Conservation (phyloP, 2,113 vertebrate genomes). For the Larimichthys polyactis region DNA sequence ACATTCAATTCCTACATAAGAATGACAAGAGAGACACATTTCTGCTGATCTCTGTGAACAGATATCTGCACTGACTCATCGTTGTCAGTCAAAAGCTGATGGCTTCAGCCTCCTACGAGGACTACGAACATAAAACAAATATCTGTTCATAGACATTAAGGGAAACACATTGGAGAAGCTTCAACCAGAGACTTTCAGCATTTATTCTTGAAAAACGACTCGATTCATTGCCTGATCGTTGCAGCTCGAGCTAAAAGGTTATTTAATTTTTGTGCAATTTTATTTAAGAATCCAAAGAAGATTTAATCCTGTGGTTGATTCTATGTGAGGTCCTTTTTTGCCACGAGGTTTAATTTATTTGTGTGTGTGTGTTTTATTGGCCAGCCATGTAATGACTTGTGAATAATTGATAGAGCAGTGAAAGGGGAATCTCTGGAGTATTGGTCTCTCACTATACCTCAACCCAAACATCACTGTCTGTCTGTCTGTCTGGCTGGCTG, state of each 20-base stretch:
- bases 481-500: conserved; percentile 35
- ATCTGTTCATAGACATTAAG: neutral
- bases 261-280: neutral
- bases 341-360: neutral
- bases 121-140: too few relatives aligned
- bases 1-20: too few relatives aligned
- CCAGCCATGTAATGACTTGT: conserved; percentile 43
- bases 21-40: too few relatives aligned
- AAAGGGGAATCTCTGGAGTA: conserved; percentile 56
- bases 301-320: neutral
- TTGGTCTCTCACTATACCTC: conserved; percentile 45
- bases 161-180: neutral
- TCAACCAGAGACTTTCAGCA: neutral
- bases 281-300: neutral
- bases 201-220: neutral
- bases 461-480: conserved; percentile 62
- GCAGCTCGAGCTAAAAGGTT: neutral
- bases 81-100: too few relatives aligned
- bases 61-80: too few relatives aligned
- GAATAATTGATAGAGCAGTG: conserved; percentile 78
- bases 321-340: neutral
- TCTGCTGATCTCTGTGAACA: too few relatives aligned
- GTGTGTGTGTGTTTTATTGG: conserved; percentile 37
- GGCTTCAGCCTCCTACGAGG: too few relatives aligned
- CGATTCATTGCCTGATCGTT: neutral